Conservation (phyloP, 2,113 vertebrate species). For the Mobula birostris region DNA sequence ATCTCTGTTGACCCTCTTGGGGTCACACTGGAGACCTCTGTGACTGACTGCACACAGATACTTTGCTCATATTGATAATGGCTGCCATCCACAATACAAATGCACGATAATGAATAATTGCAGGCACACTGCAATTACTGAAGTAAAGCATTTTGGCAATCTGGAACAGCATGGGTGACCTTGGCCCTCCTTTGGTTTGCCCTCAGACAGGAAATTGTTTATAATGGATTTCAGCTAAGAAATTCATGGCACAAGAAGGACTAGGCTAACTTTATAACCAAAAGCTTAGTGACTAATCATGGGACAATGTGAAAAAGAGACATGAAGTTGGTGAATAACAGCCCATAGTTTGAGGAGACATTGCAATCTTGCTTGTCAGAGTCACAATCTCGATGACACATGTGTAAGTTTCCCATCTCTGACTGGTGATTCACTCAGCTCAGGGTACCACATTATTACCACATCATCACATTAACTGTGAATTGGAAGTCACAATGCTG, state of each 20-base stretch:
- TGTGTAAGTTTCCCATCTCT: neutral
- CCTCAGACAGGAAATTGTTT: neutral
- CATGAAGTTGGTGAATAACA: neutral
- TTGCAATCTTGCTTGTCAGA: neutral
- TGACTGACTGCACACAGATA: neutral
- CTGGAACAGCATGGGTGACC: neutral
- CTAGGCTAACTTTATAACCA: too few species aligned
- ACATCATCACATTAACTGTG: neutral
- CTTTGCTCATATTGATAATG: neutral
- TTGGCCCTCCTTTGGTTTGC: neutral
- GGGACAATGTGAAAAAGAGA: too few species aligned
- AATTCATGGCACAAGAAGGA: too few species aligned
- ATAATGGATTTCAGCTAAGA: neutral
- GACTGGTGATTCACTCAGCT: neutral
- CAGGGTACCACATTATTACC: neutral
- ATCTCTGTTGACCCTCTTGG: neutral
- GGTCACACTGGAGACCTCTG: neutral
- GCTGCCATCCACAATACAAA: neutral
- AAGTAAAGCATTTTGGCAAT: neutral
- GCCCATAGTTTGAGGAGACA: neutral
- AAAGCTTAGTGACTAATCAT: too few species aligned
- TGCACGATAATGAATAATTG: too few species aligned
- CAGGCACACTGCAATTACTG: neutral
- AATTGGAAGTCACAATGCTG: neutral
- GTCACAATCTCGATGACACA: neutral